Evolutionary conservation across 2,888 invertebrate genomes (phyloP).

Genomic region (Epinotia demarniana): DNA sequence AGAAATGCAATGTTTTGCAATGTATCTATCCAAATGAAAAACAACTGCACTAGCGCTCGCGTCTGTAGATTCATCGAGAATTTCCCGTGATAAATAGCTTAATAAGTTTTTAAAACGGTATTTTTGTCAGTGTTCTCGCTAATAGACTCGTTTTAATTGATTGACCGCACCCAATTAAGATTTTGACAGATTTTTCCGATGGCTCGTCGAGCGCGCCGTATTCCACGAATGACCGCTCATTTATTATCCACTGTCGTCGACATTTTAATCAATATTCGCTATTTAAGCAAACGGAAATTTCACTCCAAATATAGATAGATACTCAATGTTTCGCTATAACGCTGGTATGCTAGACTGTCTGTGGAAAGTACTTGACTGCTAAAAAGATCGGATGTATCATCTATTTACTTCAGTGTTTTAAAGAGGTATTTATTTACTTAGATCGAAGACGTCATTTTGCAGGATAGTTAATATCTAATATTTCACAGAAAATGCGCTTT

Average conservation of each 20-base stretch:
- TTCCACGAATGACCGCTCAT: conserved; percentile 9
- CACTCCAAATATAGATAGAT: neutral
- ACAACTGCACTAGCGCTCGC: neutral
- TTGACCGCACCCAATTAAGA: conserved; percentile 25
- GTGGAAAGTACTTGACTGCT: neutral
- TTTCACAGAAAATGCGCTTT: too few relatives aligned
- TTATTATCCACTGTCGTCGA: conserved; percentile 14
- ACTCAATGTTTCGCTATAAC: neutral
- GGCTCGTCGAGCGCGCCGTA: conserved; percentile 11
- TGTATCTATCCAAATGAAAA: too few relatives aligned
- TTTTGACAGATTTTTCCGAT: conserved; percentile 27
- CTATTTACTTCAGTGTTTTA: neutral
- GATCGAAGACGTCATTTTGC: too few relatives aligned
- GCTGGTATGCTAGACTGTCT: too few relatives aligned
- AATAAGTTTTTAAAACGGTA: conserved; percentile 10
- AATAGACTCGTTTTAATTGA: conserved; percentile 29
- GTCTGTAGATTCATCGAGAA: neutral
- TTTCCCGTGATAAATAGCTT: neutral
- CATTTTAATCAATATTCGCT: conserved; percentile 20
- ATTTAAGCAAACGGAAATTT: neutral
- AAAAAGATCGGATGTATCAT: neutral
- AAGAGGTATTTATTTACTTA: too few relatives aligned
- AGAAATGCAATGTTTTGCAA: too few relatives aligned
- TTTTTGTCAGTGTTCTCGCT: neutral
- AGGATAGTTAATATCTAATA: too few relatives aligned